Conservation (phyloP, 2,113 vertebrate genomes). For the Cyphomyrus plagiostoma region DNA sequence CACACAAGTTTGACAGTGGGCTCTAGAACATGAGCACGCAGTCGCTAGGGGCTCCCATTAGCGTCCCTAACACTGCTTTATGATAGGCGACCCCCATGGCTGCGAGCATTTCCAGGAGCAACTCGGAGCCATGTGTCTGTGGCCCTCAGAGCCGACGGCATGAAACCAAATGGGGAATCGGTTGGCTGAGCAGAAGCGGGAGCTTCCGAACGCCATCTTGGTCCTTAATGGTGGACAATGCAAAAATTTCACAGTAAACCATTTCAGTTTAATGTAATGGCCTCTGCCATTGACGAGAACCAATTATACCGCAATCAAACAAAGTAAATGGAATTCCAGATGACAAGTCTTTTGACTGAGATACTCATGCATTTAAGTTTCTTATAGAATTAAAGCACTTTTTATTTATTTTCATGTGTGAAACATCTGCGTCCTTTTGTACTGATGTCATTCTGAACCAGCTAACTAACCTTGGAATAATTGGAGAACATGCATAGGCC, state of each 20-base stretch:
- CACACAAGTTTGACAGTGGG: background rate
- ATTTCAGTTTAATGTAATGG: background rate
- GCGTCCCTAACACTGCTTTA: background rate
- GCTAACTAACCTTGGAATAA: background rate
- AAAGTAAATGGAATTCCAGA: background rate
- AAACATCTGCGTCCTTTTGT: background rate
- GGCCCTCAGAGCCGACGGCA: background rate
- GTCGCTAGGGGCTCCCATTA: background rate
- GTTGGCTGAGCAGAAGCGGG: background rate
- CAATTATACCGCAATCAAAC: background rate
- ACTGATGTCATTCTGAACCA: background rate
- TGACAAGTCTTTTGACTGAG: background rate
- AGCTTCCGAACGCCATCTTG: background rate
- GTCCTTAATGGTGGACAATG: background rate
- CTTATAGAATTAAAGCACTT: background rate
- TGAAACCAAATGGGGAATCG: background rate
- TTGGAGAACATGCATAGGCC: background rate
- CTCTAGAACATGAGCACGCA: background rate
- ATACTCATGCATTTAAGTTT: background rate
- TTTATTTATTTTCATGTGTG: background rate
- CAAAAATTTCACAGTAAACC: background rate
- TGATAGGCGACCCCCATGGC: background rate
- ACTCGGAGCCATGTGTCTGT: background rate
- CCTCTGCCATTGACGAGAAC: background rate
- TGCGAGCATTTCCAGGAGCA: background rate